Base-by-base conservation (phyloP, 1,140 invertebrate species). In the Capitella teleta region DNA sequence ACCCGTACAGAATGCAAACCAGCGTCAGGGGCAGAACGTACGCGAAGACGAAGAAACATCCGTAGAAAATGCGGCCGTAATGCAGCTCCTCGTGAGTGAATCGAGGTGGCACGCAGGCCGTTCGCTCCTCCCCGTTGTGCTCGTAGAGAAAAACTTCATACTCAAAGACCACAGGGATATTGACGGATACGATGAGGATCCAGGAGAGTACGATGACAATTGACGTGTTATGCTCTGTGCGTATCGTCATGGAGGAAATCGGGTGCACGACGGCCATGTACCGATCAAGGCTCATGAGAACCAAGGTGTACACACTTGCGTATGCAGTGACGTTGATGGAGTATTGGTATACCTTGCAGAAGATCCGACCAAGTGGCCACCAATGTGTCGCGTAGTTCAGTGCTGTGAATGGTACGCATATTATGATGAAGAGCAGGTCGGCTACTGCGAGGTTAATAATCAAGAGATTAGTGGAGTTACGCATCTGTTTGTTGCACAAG, bases 221-320 rank as follows among this genome's bases (percentile, higher is more conserved):
- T 43, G 78, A 76, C 0, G 90, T 87, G 68, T 95, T 92, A 38
- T 76, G 78, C 65, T 92, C 85, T 1, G 85, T 96, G 46, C 92
- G 79, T 65, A 57, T 80, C 0, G 85, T 83, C 80, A 91, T 93
- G 42, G 87, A 91, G 1, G 82, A 78, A 48, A 96, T 87, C 0
- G 92, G 89, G 72, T 93, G 87, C 0, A 94, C 90, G 8, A 97
- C 90, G 19, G 92, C 92, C 61, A 97, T 76, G 69, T 90, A 96
- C 54, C 92, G 80, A 68, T 96, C 92, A 21, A 94, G 70, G 16
- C 89, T 92, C 90, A 97, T 95, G 37, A 96, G 77, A 0, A 96
- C 89, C 21, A 96, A 73, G 0, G 90, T 95, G 68, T 93, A 95
- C 10, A 95, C 90, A 54, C 86, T 90, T 5, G 86, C 87, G 60